Conservation (phyloP, 1,140 invertebrate genomes). For the Apis florea region DNA sequence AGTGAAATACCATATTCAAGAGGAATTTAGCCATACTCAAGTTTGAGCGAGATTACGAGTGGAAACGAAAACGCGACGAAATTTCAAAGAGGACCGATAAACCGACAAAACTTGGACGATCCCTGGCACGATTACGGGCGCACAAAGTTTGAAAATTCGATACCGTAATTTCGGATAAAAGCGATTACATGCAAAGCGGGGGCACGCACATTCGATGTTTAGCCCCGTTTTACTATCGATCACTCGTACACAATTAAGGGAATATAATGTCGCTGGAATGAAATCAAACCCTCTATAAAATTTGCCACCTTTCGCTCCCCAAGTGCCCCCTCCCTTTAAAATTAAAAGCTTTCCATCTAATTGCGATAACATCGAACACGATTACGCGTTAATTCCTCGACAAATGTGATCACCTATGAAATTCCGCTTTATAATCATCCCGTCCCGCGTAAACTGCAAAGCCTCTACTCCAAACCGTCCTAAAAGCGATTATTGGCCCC, state of each 20-base stretch:
- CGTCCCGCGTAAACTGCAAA: neutral
- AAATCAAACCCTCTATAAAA: conserved; percentile 29
- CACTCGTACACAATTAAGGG: neutral
- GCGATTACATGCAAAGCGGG: conserved; percentile 9
- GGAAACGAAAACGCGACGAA: neutral
- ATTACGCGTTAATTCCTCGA: conserved; percentile 20
- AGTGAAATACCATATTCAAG: neutral
- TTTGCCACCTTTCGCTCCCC: conserved; percentile 12
- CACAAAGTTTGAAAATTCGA: conserved; percentile 25
- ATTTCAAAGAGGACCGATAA: conserved; percentile 3
- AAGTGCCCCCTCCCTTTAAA: conserved; percentile 16
- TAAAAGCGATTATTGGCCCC: neutral
- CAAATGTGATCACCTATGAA: conserved; percentile 12
- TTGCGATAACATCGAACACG: conserved; percentile 23
- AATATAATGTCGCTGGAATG: neutral
- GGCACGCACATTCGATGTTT: conserved; percentile 13
- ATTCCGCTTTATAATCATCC: conserved; percentile 2
- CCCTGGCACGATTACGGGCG: neutral
- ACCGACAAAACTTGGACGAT: neutral
- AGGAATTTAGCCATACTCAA: neutral
- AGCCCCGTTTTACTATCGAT: conserved; percentile 15
- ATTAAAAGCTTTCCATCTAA: conserved; percentile 43
- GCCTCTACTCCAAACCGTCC: neutral
- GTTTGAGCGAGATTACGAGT: neutral
- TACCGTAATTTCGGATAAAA: conserved; percentile 25